These are phyloP conservation scores for Tachina grossa DNA, from an alignment of 2,888 invertebrate species.

Conservation along the genomic window DNA sequence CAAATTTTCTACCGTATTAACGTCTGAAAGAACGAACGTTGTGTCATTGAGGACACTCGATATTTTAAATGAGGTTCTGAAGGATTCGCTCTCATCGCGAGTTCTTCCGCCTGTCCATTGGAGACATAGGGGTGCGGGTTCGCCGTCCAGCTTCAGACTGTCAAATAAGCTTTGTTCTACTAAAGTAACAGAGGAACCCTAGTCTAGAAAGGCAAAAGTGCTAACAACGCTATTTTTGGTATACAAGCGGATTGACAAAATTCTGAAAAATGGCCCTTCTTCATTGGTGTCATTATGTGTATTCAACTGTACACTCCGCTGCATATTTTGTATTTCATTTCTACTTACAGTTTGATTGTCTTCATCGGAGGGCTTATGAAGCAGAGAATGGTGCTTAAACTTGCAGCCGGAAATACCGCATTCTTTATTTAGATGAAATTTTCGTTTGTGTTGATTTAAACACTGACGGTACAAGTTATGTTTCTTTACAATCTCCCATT, in stretches of 20 bases:
- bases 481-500: not conserved
- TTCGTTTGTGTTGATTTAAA: constrained; percentile 19
- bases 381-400: constrained; percentile 15
- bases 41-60: not conserved
- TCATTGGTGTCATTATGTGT: not conserved
- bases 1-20: not conserved
- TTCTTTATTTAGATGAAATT: constrained; percentile 11
- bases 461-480: not conserved
- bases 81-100: not conserved
- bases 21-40: not conserved
- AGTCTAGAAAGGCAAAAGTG: not conserved
- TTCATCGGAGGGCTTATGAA: not conserved
- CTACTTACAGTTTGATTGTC: constrained; percentile 22
- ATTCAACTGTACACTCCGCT: not conserved
- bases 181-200: not conserved
- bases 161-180: constrained; percentile 39
- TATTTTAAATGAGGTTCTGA: not conserved
- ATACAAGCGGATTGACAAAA: not conserved
- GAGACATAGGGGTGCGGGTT: not conserved
- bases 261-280: not conserved
- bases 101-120: not conserved
- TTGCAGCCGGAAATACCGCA: constrained; percentile 8
- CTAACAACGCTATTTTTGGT: not conserved
- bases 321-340: not conserved
- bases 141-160: not conserved